phyloP scores from a whole-genome alignment of 2,797 vertebrate genomes.

The Propithecus deckenii region DNA sequence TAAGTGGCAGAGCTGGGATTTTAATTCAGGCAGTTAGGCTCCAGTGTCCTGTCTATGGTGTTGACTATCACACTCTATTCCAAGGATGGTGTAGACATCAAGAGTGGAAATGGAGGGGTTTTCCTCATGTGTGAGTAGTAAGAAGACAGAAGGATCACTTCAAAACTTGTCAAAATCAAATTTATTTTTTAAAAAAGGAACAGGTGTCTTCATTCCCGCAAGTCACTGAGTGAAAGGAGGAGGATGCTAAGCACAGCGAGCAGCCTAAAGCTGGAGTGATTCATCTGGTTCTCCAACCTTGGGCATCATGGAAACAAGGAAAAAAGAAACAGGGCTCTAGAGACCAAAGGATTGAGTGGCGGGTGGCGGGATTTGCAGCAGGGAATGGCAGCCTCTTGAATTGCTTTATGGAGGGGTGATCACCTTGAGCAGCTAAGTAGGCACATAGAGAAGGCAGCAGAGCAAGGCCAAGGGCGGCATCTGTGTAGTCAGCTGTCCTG shows the following conservation, averaged over 20 bases:
- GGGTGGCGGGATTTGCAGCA: background rate
- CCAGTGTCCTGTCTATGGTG: background rate
- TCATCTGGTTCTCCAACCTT: background rate
- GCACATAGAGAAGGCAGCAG: background rate
- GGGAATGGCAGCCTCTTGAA: background rate
- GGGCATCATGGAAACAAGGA: background rate
- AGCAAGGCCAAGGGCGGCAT: background rate
- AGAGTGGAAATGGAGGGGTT: background rate
- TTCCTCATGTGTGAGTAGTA: background rate
- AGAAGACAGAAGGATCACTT: background rate
- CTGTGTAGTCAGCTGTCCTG: background rate
- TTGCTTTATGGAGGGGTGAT: background rate
- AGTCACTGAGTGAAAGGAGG: background rate
- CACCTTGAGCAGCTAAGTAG: background rate
- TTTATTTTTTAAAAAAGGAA: constrained; percentile 16
- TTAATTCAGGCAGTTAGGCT: background rate
- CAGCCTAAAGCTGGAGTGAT: background rate
- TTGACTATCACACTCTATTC: background rate
- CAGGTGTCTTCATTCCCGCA: background rate
- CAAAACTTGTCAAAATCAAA: background rate
- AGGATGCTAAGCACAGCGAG: background rate
- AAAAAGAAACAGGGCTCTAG: background rate
- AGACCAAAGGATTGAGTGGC: background rate
- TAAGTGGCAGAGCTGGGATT: background rate
- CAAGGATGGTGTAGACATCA: background rate